Evolutionary conservation across 2,797 vertebrate genomes (phyloP).

Genomic region (Scolopax rusticola): DNA sequence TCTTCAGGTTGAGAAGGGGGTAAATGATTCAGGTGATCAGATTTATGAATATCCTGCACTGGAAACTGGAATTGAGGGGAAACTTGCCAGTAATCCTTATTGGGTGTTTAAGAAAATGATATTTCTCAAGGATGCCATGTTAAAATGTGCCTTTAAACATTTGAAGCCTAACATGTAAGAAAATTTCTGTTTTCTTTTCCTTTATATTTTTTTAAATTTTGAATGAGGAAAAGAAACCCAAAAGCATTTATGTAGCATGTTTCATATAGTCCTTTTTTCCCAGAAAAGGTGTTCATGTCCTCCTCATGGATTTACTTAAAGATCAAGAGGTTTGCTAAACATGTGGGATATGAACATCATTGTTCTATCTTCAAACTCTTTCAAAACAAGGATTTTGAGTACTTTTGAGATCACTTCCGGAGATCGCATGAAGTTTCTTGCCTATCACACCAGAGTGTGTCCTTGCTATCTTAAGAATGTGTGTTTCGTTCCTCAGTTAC

Average conservation of each 20-base stretch:
- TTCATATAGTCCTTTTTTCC: background rate
- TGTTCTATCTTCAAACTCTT: background rate
- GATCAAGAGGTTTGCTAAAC: background rate
- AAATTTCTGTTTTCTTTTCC: background rate
- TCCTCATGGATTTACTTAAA: background rate
- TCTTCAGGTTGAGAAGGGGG: background rate
- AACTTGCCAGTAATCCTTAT: background rate
- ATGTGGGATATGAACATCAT: background rate
- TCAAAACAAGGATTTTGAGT: background rate
- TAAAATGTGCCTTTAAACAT: background rate
- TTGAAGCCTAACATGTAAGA: background rate
- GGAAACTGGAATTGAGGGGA: background rate
- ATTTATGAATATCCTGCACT: background rate
- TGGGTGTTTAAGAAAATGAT: background rate
- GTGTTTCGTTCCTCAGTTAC: background rate
- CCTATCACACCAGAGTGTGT: background rate
- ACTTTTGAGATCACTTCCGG: background rate
- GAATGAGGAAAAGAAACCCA: background rate
- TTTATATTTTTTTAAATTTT: background rate
- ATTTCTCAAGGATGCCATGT: background rate
- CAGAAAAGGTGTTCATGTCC: background rate
- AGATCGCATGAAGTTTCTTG: background rate
- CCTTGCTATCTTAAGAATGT: background rate
- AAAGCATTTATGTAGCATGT: accelerated
- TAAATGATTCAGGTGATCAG: background rate